These are phyloP conservation scores for Nannospalax galili DNA, from an alignment of 2,113 vertebrate genomes.

Conservation along the genomic window DNA sequence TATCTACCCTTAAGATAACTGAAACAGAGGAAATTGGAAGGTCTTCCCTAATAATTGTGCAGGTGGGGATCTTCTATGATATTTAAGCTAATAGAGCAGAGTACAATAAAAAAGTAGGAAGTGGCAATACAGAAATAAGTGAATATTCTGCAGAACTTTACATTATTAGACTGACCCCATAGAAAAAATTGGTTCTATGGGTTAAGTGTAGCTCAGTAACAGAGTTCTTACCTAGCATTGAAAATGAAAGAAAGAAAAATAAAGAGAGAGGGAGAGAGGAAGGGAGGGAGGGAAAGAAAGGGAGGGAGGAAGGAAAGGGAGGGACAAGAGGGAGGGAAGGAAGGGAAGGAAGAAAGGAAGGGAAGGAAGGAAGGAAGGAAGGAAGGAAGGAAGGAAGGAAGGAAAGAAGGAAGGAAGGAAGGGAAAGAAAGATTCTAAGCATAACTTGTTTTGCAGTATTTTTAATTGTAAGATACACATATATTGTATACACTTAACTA, in stretches of 20 bases:
- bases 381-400: no score
- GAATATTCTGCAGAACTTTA: not conserved
- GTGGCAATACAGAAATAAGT: not conserved
- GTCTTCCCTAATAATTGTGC: not conserved
- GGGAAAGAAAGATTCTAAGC: not conserved
- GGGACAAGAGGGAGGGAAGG: no score
- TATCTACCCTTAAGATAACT: not conserved
- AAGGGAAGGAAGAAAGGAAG: no score
- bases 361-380: no score
- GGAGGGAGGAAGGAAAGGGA: no score
- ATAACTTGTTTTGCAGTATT: not conserved
- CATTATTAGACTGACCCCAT: not conserved
- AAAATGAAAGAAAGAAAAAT: not conserved
- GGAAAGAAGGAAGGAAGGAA: no score
- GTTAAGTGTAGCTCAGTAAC: not conserved
- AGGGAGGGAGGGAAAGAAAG: no score
- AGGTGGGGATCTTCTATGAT: not conserved
- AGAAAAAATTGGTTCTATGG: not conserved
- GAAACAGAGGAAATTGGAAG: not conserved
- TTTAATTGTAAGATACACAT: not conserved
- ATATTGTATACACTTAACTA: conserved; percentile 12
- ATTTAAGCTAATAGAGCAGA: not conserved
- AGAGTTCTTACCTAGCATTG: not conserved
- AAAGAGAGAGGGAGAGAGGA: not conserved
- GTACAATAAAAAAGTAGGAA: not conserved